Evolutionary conservation across 2,888 invertebrate species (phyloP).

Genomic region (Exephanes ischioxanthus): DNA sequence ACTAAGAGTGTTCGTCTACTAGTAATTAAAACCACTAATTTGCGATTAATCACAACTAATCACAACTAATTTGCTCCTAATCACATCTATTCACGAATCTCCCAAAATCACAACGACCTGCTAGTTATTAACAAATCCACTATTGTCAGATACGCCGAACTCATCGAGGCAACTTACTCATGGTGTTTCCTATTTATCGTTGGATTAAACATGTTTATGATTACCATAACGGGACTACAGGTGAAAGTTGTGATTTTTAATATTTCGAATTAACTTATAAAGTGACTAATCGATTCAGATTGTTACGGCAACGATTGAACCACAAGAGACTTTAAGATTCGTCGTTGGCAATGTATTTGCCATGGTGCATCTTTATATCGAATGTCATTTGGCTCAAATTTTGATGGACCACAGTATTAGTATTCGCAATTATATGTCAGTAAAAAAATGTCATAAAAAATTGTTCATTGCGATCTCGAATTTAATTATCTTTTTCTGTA

Average conservation of each 20-base stretch:
- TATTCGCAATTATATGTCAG: neutral
- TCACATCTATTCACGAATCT: too few relatives aligned
- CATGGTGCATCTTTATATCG: neutral
- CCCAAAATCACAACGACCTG: too few relatives aligned
- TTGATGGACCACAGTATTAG: conserved; percentile 1
- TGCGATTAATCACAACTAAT: too few relatives aligned
- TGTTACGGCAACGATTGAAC: neutral
- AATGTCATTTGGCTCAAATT: neutral
- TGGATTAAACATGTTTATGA: neutral
- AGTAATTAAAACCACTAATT: too few relatives aligned
- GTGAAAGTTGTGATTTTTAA: neutral
- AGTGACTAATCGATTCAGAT: neutral
- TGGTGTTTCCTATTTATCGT: neutral
- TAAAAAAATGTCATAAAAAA: neutral
- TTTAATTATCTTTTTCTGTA: neutral
- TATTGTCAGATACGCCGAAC: neutral
- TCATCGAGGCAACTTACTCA: neutral
- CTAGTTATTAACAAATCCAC: neutral
- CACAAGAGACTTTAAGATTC: neutral
- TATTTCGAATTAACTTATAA: neutral
- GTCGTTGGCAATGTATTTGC: neutral
- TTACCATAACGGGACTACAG: neutral
- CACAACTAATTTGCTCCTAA: too few relatives aligned
- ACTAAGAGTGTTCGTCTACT: too few relatives aligned
- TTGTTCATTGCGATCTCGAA: neutral